Base-by-base conservation (phyloP, 2,888 invertebrate species). In the Hydroisotoma schaefferi region DNA sequence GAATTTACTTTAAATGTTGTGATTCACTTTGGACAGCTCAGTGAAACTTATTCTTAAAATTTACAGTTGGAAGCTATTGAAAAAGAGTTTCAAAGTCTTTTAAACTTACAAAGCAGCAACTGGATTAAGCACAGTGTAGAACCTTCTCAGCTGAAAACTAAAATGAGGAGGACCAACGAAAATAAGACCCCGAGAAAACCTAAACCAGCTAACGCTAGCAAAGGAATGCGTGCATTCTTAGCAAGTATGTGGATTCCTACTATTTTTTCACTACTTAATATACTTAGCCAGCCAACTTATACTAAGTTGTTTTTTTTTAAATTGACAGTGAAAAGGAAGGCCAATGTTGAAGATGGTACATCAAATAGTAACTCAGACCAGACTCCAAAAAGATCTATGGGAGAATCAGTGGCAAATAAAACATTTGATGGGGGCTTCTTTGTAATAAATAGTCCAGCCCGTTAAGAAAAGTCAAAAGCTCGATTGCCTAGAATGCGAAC, bases 381-480 rank as follows among this genome's bases (percentile, higher is more conserved):
- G 15, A 15, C 33, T 10, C 40, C 40, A 20, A 15, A 40, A 15
- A 15, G n/a, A 5, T 15, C 15, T 5, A 20, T 15, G n/a, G n/a
- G 5, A 20, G 40, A 40, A 5, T 6, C 6, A 10, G 33, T 33
- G 8, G 15, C 15, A 10, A 40, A 15, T 33, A 59, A 49, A 26
- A 62, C 18, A 37, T 68, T 68, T 53, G 65, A 68, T 48, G 68
- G 68, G 2, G 65, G 65, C 38, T 68, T 68, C 48, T 68, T 65
- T 40, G 23, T 46, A 3, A 52, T 68, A 10, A 52, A 22, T 20
- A 68, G 61, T 46, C 46, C 46, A 46, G 46, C 46, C 23, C 33
- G 33, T 33, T 33, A n/a, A n/a, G n/a, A n/a, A n/a, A n/a, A n/a
- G n/a, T n/a, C n/a, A n/a, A n/a, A n/a, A n/a, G n/a, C n/a, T n/a